Conservation (phyloP, 2,888 invertebrate species). For the Synanthedon vespiformis region DNA sequence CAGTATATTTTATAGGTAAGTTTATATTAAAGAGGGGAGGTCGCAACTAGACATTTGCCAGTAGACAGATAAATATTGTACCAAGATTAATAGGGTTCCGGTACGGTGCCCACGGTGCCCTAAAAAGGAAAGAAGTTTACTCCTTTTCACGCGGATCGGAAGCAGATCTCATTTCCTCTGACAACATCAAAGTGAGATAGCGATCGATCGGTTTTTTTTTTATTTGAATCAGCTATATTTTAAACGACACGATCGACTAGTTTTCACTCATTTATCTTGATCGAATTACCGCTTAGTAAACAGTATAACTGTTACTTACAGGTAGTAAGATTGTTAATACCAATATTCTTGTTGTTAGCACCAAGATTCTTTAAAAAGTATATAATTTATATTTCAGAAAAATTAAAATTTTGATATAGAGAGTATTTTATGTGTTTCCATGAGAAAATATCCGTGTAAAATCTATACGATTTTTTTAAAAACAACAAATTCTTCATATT, state of each 20-base stretch:
- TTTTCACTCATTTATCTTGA: constrained; percentile 20
- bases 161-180: constrained; percentile 68
- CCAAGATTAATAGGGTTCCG: constrained; percentile 37
- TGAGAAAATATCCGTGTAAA: no score
- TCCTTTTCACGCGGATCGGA: constrained; percentile 61
- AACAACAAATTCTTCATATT: no score
- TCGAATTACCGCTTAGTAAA: constrained; percentile 26
- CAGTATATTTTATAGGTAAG: no score
- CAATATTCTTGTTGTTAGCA: no score
- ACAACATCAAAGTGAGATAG: constrained; percentile 69
- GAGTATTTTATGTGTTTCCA: no score
- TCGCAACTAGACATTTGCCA: constrained; percentile 2
- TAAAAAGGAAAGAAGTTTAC: constrained; percentile 57
- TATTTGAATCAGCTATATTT: constrained; percentile 66
- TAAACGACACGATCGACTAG: constrained; percentile 45
- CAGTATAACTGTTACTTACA: constrained; percentile 6
- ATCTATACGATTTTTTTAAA: no score
- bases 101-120: constrained; percentile 38
- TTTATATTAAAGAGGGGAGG: no score
- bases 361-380: no score
- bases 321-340: no score
- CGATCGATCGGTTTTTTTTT: constrained; percentile 46
- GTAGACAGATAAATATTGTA: constrained; percentile 41
- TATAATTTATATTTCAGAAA: no score
- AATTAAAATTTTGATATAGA: no score